Percentiles rank a stretch among this genome's conserved stretches.
phyloP scores from a whole-genome alignment of 2,113 vertebrate genomes.

The Hassar affinis region DNA sequence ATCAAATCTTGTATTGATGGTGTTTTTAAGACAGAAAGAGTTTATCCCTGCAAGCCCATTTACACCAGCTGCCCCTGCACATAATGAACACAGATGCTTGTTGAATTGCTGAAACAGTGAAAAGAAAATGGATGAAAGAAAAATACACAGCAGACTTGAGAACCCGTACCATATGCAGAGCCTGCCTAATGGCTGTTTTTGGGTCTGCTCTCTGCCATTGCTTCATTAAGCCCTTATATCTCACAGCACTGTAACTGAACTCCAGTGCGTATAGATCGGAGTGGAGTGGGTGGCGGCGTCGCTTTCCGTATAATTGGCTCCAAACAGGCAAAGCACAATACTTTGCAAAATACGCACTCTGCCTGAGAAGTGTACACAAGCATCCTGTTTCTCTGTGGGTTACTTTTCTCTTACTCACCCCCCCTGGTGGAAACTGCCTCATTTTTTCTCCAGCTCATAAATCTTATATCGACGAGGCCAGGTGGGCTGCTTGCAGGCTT shows the following conservation, averaged over 20 bases:
- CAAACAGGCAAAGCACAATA: slow-evolving; percentile 11
- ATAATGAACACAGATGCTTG: slow-evolving; percentile 25
- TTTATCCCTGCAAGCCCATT: not conserved
- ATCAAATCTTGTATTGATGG: not conserved
- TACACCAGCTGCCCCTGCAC: not conserved
- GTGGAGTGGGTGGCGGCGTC: not conserved
- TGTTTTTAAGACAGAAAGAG: no score
- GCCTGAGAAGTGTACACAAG: slow-evolving; percentile 21
- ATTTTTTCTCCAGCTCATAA: slow-evolving; percentile 27
- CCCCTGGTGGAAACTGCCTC: slow-evolving; percentile 28
- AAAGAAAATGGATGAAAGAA: not conserved
- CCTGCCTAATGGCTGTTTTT: slow-evolving; percentile 35
- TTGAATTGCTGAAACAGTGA: slow-evolving; percentile 7
- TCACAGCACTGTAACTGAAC: slow-evolving; percentile 27
- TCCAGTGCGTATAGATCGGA: not conserved
- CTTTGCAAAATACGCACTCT: not conserved
- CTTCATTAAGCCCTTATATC: slow-evolving; percentile 39
- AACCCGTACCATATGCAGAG: slow-evolving; percentile 30
- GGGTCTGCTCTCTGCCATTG: slow-evolving; percentile 24
- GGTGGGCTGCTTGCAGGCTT: slow-evolving; percentile 7
- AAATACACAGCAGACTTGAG: slow-evolving; percentile 24
- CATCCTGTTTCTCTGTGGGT: not conserved
- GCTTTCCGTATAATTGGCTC: slow-evolving; percentile 12
- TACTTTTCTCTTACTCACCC: slow-evolving; percentile 6
- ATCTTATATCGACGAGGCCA: slow-evolving; percentile 31